phyloP scores from a whole-genome alignment of 2,888 invertebrate species.

The Phengaris alcon region DNA sequence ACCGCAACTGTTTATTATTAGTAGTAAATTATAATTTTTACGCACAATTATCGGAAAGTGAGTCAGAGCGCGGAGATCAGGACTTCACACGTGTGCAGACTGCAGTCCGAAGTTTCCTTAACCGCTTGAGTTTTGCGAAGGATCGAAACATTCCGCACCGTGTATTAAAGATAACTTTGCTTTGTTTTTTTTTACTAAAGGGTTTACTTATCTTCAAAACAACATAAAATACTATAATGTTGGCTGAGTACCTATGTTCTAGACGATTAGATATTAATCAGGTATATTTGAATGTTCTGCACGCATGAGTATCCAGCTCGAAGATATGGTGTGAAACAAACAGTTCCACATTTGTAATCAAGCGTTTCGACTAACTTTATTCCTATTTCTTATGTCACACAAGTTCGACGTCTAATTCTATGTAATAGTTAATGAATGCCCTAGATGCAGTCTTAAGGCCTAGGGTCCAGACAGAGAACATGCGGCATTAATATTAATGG shows the following conservation, averaged over 20 bases:
- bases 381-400: neutral
- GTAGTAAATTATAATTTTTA: slow-evolving; percentile 27
- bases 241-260: no score
- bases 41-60: slow-evolving; percentile 35
- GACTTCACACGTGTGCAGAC: slow-evolving; percentile 31
- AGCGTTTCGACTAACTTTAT: slow-evolving; percentile 9
- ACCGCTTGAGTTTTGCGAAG: neutral
- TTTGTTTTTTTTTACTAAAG: neutral
- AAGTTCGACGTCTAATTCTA: neutral
- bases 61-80: slow-evolving; percentile 35
- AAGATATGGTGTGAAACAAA: neutral
- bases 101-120: slow-evolving; percentile 18
- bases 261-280: neutral
- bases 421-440: slow-evolving; percentile 8
- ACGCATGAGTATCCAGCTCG: neutral
- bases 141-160: neutral
- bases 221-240: neutral
- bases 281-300: neutral
- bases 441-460: slow-evolving; percentile 10
- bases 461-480: slow-evolving; percentile 11
- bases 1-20: slow-evolving; percentile 33
- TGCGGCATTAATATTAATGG: slow-evolving; percentile 23
- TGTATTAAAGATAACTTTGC: neutral
- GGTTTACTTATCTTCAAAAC: neutral
- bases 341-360: neutral